phyloP scores from a whole-genome alignment of 2,888 invertebrate species.

The Ichneumon xanthorius region DNA sequence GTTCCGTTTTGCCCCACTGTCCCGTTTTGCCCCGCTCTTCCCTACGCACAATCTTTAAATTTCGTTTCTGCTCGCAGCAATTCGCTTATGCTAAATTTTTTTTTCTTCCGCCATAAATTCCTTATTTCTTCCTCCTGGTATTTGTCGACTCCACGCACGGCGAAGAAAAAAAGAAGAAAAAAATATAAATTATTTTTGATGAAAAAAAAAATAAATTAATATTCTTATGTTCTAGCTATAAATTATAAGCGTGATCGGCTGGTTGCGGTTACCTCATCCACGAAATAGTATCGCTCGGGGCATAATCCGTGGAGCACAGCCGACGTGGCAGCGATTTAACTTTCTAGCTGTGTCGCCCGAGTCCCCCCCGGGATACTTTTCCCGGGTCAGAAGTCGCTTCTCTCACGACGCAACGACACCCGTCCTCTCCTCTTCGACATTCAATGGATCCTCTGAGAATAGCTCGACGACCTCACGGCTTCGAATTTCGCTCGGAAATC shows the following conservation, averaged over 20 bases:
- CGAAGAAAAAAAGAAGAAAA: background rate
- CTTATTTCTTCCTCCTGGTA: background rate
- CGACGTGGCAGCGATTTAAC: conserved; percentile 63
- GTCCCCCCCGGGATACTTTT: conserved; percentile 60
- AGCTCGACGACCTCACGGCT: conserved; percentile 33
- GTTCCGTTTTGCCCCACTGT: too few species aligned
- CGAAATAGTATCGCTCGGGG: conserved; percentile 57
- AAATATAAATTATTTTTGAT: background rate
- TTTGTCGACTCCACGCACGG: background rate
- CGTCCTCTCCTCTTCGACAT: conserved; percentile 52
- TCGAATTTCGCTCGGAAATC: conserved; percentile 34
- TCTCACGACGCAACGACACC: conserved; percentile 58
- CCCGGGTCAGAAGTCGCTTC: conserved; percentile 69
- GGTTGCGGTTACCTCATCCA: conserved; percentile 62
- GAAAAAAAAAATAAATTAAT: conserved; percentile 44
- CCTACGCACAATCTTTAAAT: too few species aligned
- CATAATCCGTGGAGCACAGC: conserved; percentile 29
- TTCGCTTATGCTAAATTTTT: too few species aligned
- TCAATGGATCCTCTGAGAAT: conserved; percentile 59
- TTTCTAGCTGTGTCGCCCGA: conserved; percentile 65
- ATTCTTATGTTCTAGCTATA: conserved; percentile 44
- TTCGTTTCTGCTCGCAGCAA: too few species aligned
- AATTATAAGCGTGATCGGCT: conserved; percentile 64
- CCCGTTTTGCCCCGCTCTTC: too few species aligned
- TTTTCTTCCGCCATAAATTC: background rate